Conservation (phyloP, 2,797 vertebrate species). For the Manis crassicaudata region DNA sequence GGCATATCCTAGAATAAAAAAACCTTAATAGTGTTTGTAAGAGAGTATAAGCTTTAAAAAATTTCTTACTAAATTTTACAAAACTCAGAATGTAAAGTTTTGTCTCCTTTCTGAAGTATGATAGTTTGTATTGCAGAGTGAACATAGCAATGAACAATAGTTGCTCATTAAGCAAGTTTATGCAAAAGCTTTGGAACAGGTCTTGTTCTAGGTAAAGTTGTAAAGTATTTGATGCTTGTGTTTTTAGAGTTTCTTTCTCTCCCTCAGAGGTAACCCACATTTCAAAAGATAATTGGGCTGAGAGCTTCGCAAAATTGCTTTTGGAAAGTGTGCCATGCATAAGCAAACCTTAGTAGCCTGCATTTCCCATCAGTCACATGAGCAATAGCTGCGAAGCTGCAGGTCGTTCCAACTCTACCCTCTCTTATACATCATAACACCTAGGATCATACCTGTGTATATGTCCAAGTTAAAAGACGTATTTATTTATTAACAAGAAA, state of each 20-base stretch:
- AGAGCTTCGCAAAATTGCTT: not conserved
- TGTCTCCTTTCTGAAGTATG: not conserved
- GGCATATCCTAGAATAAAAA: not conserved
- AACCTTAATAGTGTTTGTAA: not conserved
- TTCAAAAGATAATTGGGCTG: not conserved
- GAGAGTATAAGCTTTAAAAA: not conserved
- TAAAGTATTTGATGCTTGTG: not conserved
- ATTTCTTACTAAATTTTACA: constrained; percentile 6
- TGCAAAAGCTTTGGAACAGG: not conserved
- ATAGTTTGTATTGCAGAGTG: not conserved
- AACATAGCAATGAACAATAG: not conserved
- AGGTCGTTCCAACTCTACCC: not conserved
- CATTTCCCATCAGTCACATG: not conserved
- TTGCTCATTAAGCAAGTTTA: not conserved
- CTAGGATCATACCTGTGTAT: not conserved
- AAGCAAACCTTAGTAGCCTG: not conserved
- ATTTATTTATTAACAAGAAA: not conserved
- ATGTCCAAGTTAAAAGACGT: not conserved
- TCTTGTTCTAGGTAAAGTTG: not conserved
- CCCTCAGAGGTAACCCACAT: not conserved
- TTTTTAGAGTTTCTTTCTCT: not conserved
- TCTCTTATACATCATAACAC: not conserved
- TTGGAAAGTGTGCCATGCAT: not conserved
- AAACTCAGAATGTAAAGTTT: not conserved
- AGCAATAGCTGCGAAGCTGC: not conserved